Conservation (phyloP, 2,888 invertebrate species). For the Mesodorylaimus sp. region DNA sequence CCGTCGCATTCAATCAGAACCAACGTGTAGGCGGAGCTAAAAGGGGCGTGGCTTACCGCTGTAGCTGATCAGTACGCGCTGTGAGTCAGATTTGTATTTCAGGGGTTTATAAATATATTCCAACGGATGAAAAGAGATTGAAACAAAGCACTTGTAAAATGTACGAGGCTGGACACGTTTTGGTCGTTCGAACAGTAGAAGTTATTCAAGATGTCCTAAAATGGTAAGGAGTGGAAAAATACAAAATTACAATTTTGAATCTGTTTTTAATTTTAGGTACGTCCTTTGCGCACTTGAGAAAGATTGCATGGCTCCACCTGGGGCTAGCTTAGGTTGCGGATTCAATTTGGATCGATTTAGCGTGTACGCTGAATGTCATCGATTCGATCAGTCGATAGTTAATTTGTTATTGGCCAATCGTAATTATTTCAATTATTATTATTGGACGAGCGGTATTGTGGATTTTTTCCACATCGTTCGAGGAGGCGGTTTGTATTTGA, state of each 20-base stretch:
- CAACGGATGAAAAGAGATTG: slow-evolving; percentile 22
- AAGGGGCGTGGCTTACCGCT: too few relatives aligned
- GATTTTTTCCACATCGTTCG: slow-evolving; percentile 6
- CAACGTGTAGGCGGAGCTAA: too few relatives aligned
- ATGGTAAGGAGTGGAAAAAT: slow-evolving; percentile 14
- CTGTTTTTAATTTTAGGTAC: slow-evolving; percentile 15
- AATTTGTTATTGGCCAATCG: slow-evolving; percentile 31
- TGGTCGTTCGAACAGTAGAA: slow-evolving; percentile 13
- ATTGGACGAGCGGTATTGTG: slow-evolving; percentile 13
- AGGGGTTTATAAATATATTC: slow-evolving; percentile 27
- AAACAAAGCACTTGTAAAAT: slow-evolving; percentile 14
- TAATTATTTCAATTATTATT: slow-evolving; percentile 23
- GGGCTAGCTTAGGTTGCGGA: slow-evolving; percentile 12
- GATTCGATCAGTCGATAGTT: slow-evolving; percentile 31
- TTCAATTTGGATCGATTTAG: slow-evolving; percentile 2
- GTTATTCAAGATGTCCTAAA: slow-evolving; percentile 24
- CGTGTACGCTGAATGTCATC: slow-evolving; percentile 27
- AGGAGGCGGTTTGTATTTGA: neutral
- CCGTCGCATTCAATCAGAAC: too few relatives aligned
- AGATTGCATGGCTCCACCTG: slow-evolving; percentile 28
- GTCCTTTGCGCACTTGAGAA: slow-evolving; percentile 29
- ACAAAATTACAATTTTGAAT: neutral
- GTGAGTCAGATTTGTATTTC: slow-evolving; percentile 9
- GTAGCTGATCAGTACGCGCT: too few relatives aligned
- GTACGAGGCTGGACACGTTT: slow-evolving; percentile 26